Base-by-base conservation (phyloP, 2,888 invertebrate species). In the Eupithecia vulgata region DNA sequence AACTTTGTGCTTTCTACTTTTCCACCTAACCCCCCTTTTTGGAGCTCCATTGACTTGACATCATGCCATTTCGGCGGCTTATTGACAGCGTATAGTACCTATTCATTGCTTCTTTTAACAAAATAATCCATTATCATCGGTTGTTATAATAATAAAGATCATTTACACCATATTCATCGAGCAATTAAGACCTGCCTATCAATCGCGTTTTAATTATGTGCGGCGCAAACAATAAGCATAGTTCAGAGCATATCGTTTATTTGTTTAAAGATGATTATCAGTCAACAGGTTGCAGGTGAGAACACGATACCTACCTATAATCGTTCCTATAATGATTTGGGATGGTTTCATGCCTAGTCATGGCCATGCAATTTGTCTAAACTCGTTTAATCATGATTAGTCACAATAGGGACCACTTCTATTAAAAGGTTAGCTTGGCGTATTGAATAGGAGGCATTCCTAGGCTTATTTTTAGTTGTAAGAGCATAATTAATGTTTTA, bases 301-400 rank as follows among this genome's bases (percentile, higher is more conserved):
- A 91, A 92, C 90, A 87, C 90, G 92, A 93, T 94, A 94, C 92
- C 35, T 25, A 57, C 34, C 92, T 92, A 93, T 94, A 93, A 94
- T 94, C 93, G 93, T 94, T 92, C 92, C 93, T 92, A 90, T 94
- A 93, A 94, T 93, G 94, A 92, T 93, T 91, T 90, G 90, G 91
- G 92, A 90, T 90, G 75, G 85, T 84, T 90, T 90, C 88, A 90
- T 95, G 94, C 94, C 90, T 91, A 94, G 94, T 95, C 94, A 95
- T 86, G 94, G 90, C 83, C 91, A 92, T 91, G 94, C 94, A 95
- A 95, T 94, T 94, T 94, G 93, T 94, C 93, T 93, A 92, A 92
- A 92, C 90, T 91, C 94, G 91, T 94, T 94, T 94, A 91, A 94
- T 94, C 94, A 93, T 94, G 94, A 94, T 94, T 93, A 93, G 93